phyloP scores from a whole-genome alignment of 1,140 invertebrate genomes.

The Saccostrea echinata region DNA sequence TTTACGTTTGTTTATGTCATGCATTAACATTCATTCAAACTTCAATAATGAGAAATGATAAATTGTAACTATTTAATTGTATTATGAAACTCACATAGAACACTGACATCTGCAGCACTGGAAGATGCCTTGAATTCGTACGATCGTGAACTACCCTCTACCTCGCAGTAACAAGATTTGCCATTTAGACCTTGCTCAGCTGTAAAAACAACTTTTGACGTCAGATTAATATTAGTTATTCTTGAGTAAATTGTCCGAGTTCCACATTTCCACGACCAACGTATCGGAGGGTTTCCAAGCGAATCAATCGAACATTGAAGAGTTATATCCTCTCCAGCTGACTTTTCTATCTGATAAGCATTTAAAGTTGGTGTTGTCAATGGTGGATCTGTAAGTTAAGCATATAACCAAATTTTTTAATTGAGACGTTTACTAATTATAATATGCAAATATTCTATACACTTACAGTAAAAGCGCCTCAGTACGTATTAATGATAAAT shows the following conservation, averaged over 20 bases:
- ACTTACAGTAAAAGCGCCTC: too few species aligned
- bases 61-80: not conserved
- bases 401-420: too few species aligned
- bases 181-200: not conserved
- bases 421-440: too few species aligned
- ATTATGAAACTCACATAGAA: not conserved
- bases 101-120: not conserved
- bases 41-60: too few species aligned
- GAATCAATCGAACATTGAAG: not conserved
- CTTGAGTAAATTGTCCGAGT: not conserved
- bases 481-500: too few species aligned
- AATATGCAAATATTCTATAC: too few species aligned
- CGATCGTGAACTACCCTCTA: not conserved
- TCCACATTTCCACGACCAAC: conserved; percentile 25
- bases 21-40: too few species aligned
- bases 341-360: not conserved
- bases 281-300: not conserved
- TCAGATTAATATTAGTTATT: not conserved
- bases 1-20: too few species aligned
- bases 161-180: not conserved
- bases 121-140: not conserved
- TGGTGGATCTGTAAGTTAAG: not conserved
- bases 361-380: not conserved
- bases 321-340: not conserved
- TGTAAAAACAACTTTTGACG: not conserved